Conservation (phyloP, 2,113 vertebrate species). For the Xiphophorus couchianus region DNA sequence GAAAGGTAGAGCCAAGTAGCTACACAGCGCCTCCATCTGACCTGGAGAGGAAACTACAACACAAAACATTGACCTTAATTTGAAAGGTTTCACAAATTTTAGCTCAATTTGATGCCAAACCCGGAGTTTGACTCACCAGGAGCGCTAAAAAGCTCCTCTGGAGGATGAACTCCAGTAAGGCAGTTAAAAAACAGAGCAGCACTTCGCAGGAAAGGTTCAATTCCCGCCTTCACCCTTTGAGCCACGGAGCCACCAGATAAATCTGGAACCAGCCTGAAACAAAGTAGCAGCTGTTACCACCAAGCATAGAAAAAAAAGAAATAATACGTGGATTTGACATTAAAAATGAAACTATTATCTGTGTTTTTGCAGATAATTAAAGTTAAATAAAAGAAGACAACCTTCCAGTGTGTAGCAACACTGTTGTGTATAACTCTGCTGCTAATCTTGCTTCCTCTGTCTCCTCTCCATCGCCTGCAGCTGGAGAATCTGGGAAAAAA, state of each 20-base stretch:
- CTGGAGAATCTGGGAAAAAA: slow-evolving; percentile 75
- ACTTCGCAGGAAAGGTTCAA: slow-evolving; percentile 90
- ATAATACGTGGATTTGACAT: too few relatives aligned
- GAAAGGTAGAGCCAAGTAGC: slow-evolving; percentile 90
- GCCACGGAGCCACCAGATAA: slow-evolving; percentile 85
- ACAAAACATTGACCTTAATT: slow-evolving; percentile 5
- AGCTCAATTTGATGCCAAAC: neutral
- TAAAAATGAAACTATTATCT: neutral
- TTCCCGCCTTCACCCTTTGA: slow-evolving; percentile 86
- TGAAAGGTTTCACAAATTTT: neutral
- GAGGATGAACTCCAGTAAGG: slow-evolving; percentile 91
- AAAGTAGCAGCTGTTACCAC: neutral
- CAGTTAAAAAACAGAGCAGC: slow-evolving; percentile 93
- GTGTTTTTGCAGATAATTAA: neutral
- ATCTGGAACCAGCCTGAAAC: slow-evolving; percentile 74
- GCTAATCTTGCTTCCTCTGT: slow-evolving; percentile 86
- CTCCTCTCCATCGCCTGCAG: slow-evolving; percentile 75
- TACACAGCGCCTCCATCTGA: slow-evolving; percentile 90
- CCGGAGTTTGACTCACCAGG: slow-evolving; percentile 55
- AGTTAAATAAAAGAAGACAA: slow-evolving; percentile 57
- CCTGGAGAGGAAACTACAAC: slow-evolving; percentile 84
- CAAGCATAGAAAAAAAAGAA: too few relatives aligned
- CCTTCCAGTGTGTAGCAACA: slow-evolving; percentile 85
- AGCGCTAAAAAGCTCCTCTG: slow-evolving; percentile 85
- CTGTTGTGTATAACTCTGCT: slow-evolving; percentile 80